Conservation (phyloP, 2,797 vertebrate species). For the Carapus acus region DNA sequence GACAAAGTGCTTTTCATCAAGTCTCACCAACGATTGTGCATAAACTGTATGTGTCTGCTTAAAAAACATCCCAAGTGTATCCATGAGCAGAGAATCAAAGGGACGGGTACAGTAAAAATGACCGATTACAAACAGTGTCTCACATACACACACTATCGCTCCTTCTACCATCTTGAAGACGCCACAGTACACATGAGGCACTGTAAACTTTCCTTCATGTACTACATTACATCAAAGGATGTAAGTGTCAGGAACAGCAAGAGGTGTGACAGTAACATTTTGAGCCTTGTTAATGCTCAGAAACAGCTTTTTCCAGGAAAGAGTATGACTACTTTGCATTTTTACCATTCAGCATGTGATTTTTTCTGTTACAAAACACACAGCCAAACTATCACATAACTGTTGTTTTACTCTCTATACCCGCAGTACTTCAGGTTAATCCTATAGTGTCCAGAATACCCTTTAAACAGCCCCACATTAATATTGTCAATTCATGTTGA, state of each 20-base stretch:
- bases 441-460: constrained; percentile 22
- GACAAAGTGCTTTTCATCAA: constrained; percentile 56
- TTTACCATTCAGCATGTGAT: constrained; percentile 2
- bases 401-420: too few species aligned
- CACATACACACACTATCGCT: constrained; percentile 3
- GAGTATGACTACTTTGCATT: too few species aligned
- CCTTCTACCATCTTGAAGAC: neutral
- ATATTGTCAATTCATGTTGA: neutral
- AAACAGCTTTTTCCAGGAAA: too few species aligned
- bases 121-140: constrained; percentile 27
- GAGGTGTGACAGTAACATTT: neutral
- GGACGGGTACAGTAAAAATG: constrained; percentile 41
- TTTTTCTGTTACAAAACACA: constrained; percentile 7
- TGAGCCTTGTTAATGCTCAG: too few species aligned
- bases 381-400: too few species aligned
- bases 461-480: constrained; percentile 3
- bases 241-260: constrained; percentile 1
- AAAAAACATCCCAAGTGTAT: too few species aligned
- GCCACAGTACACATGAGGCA: constrained; percentile 7
- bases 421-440: neutral
- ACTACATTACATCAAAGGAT: neutral
- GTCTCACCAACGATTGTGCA: constrained; percentile 12
- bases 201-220: constrained; percentile 10
- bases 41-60: too few species aligned
- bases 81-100: constrained; percentile 22